Base-by-base conservation (phyloP, 2,113 vertebrate genomes). In the Prietella phreatophila region DNA sequence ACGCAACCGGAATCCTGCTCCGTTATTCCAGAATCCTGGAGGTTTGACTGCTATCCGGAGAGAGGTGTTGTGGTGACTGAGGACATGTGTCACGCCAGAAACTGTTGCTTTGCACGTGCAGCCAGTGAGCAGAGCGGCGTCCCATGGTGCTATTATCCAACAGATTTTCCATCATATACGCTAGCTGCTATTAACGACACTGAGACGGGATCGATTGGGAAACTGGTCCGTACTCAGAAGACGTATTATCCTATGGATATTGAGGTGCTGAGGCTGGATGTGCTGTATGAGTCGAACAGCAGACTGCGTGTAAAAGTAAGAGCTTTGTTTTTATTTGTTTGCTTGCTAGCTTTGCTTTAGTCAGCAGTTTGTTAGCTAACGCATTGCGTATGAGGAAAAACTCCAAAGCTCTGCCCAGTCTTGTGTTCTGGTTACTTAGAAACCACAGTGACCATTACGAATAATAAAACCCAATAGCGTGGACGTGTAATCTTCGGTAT, bases 11-110 rank as follows among this genome's bases (percentile, higher is more conserved):
- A 94, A 1, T 90, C 92, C 13, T 97, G 96, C 87, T 76, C 89
- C 5, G 47, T 91, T 1, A 91, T 95, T 25, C 92, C 96, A 0
- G 94, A 96, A 86, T 90, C 89, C 25, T 94, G 91, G 84, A 94
- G 97, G 91, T 97, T 97, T 27, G 96, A 98, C 89, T 98, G 97
- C 90, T 97, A 96, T 92, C 97, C 97, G 0, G 97, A 98, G 89
- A 92, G 91, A 79, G 89, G 0, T 0, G 91, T 90, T 56, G 94
- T 97, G 60, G 97, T 97, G 85, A 97, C 96, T 0, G 94, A 75
- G 89, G 95, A 96, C 71, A 61, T 97, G 86, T 97, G 97, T 0
- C 94, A 96, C 84, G 94, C 93, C 7, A 94, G 97, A 53, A 96
- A 95, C 1, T 98, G 97, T 89, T 98, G 97, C 90, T 98, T 97